Conservation (phyloP, 2,797 vertebrate genomes). For the Ibycter americanus region DNA sequence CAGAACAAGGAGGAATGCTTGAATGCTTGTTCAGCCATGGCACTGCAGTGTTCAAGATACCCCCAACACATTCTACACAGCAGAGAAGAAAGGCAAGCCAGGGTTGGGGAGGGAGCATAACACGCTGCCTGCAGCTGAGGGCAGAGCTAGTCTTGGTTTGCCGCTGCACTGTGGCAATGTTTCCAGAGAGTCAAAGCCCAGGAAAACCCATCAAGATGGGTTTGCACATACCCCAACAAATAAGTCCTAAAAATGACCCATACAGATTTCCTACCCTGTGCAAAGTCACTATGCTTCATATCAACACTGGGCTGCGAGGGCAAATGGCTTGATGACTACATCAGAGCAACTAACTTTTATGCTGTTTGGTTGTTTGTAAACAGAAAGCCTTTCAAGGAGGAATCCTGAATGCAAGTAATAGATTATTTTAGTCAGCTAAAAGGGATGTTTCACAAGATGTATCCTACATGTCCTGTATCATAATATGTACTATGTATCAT, state of each 20-base stretch:
- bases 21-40: background rate
- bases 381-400: background rate
- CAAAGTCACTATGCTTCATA: background rate
- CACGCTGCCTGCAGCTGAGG: background rate
- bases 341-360: background rate
- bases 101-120: fast-evolving
- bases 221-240: background rate
- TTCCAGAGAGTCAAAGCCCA: background rate
- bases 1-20: background rate
- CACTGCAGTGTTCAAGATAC: fast-evolving
- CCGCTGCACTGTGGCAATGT: fast-evolving
- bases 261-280: background rate
- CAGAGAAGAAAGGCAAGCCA: background rate
- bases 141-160: background rate
- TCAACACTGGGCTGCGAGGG: background rate
- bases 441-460: background rate
- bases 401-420: background rate
- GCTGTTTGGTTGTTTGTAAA: background rate
- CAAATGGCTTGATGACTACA: background rate
- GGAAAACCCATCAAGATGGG: background rate
- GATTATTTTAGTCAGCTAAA: background rate
- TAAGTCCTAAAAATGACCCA: background rate
- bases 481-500: background rate
- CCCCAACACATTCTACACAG: background rate
- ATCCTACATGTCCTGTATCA: background rate